phyloP scores from a whole-genome alignment of 1,140 invertebrate genomes.

The Macrobrachium nipponense region DNA sequence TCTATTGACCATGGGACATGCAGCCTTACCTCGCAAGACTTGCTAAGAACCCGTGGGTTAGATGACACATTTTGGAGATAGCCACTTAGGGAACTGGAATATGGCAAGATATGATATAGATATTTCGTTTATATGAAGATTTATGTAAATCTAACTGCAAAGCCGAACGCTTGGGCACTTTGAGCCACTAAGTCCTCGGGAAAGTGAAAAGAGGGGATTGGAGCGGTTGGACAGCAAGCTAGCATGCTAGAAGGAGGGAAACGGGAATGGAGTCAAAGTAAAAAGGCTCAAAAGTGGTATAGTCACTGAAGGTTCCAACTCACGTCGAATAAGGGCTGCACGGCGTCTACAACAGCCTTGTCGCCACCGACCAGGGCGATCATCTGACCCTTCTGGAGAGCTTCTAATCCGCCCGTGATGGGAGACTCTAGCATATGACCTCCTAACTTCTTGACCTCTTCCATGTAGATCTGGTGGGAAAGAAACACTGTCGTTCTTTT shows the following conservation, averaged over 20 bases:
- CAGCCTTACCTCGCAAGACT: no score
- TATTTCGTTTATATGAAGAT: no score
- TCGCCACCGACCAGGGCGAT: conserved; percentile 59
- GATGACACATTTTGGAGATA: no score
- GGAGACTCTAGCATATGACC: conserved; percentile 62
- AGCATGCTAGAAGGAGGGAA: not conserved
- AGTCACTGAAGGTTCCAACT: not conserved
- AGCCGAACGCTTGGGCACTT: no score
- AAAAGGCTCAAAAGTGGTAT: not conserved
- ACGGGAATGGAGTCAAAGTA: not conserved
- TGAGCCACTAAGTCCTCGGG: no score
- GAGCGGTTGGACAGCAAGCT: no score
- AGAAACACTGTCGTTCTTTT: not conserved
- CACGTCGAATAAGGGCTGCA: conserved; percentile 46
- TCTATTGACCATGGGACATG: no score
- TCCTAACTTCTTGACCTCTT: conserved; percentile 36
- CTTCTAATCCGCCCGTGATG: conserved; percentile 61
- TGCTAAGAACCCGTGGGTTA: no score
- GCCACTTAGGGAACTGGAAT: no score
- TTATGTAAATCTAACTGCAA: no score
- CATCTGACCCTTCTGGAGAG: conserved; percentile 62
- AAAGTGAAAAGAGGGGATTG: no score
- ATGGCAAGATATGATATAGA: no score
- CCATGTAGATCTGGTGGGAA: conserved; percentile 42
- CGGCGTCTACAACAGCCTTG: conserved; percentile 38